These are phyloP conservation scores for Pogonognathellus flavescens DNA, from an alignment of 1,140 invertebrate species.

Conservation along the genomic window DNA sequence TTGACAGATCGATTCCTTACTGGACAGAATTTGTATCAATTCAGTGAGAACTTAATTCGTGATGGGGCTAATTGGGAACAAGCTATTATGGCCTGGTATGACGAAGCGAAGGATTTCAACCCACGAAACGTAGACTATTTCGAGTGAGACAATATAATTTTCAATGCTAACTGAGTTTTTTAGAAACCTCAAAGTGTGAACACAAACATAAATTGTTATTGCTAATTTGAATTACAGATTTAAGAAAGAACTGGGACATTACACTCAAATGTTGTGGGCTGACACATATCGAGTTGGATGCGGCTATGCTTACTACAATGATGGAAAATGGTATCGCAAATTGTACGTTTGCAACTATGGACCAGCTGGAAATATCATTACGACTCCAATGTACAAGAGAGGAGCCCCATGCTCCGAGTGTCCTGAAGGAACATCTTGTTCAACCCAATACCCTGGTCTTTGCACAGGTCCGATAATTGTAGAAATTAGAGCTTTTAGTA, in stretches of 20 bases:
- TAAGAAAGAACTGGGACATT: conserved; percentile 70
- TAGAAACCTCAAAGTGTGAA: no score
- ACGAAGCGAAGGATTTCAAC: conserved; percentile 68
- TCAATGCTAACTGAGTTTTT: conserved; percentile 17
- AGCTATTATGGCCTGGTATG: conserved; percentile 68
- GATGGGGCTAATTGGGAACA: conserved; percentile 66
- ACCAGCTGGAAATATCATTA: conserved; percentile 73
- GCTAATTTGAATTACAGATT: conserved; percentile 60
- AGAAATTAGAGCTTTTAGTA: conserved; percentile 41
- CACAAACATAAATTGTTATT: conserved; percentile 15
- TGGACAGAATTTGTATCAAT: conserved; percentile 78
- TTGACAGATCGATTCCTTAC: conserved; percentile 79
- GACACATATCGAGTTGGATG: conserved; percentile 84
- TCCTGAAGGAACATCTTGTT: conserved; percentile 68
- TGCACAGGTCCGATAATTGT: conserved; percentile 66
- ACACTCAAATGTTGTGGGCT: conserved; percentile 81
- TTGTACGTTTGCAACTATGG: conserved; percentile 90
- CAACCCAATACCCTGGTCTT: conserved; percentile 68
- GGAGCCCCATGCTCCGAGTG: conserved; percentile 69
- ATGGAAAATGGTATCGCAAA: conserved; percentile 72
- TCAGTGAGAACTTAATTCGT: conserved; percentile 65
- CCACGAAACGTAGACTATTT: conserved; percentile 64
- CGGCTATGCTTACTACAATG: conserved; percentile 84
- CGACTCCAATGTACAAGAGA: conserved; percentile 68
- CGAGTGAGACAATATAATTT: conserved; percentile 63